These are phyloP conservation scores for Buphagus erythrorhynchus DNA, from an alignment of 2,797 vertebrate species.

Conservation along the genomic window DNA sequence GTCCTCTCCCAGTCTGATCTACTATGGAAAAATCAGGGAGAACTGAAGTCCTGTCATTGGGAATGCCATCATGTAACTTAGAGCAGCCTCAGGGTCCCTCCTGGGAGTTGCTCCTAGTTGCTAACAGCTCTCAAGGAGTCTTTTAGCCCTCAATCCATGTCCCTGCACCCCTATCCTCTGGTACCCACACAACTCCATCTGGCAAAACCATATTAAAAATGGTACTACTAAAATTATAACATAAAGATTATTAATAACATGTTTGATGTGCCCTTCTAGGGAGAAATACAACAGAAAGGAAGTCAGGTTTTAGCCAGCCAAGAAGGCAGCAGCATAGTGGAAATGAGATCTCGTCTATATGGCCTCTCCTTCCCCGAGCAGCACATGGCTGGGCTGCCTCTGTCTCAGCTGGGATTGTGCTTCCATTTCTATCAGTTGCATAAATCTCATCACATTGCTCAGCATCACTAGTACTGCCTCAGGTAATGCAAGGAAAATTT, in stretches of 20 bases:
- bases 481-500: neutral
- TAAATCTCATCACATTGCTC: neutral
- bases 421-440: neutral
- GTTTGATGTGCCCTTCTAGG: neutral
- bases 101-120: neutral
- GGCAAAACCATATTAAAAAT: neutral
- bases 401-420: fast-evolving
- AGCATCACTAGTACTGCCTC: neutral
- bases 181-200: neutral
- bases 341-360: fast-evolving
- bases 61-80: neutral
- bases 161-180: neutral
- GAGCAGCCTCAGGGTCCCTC: neutral
- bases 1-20: neutral
- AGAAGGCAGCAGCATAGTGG: neutral
- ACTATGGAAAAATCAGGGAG: neutral
- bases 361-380: neutral
- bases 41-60: neutral
- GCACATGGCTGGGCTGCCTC: fast-evolving
- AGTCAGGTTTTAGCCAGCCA: neutral
- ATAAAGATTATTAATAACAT: neutral
- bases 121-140: neutral
- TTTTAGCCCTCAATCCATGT: neutral
- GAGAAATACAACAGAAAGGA: neutral
- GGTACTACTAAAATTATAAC: neutral